Evolutionary conservation across 2,888 invertebrate species (phyloP), one percentile per base, ranked within the genome.

Genomic region (Hydrotaea diabolus): DNA sequence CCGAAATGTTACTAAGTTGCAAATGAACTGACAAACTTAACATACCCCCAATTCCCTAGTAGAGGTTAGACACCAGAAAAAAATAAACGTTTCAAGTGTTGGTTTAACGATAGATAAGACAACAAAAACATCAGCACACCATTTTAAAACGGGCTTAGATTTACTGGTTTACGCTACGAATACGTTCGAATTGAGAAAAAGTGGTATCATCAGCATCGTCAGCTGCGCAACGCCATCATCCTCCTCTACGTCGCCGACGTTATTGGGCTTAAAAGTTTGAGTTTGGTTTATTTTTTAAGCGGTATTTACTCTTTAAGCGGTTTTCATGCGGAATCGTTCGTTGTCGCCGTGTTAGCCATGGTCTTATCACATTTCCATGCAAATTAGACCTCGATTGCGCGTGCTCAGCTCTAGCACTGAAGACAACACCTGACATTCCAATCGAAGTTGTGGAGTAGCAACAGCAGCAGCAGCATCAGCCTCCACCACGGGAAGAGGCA

Each of bases 341-440:
- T 39, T 74, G 75, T 43, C 73, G 59, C 57, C 36, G 69, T 75
- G 49, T 62, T 72, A 59, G 55, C 55, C 64, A 64, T 62, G 53
- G 39, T 72, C 72, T 89, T 89, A 89, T 89, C 89, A 88, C 88
- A 89, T 89, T 88, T 89, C 88, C 88, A 89, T 87, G 89, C 90
- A 89, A 88, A 89, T 88, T 86, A 88, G 87, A 87, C 86, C 86
- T 88, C 85, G 87, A 87, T 88, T 88, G 87, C 86, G 87, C 88
- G 72, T 77, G 76, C 81, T 62, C 77, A 23, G 17, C 59, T 11
- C 13, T 59, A 36, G 26, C 59, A 74, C 39, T n/a, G n/a, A 15
- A 19, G 55, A 13, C 21, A 74, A 19, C 74, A 59, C 23, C 39
- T 21, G 9, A 43, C 74, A n/a, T 59, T 23, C 57, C 21, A 46